Percentiles rank a stretch among this genome's conserved stretches.
Conservation (phyloP, 2,797 vertebrate species). For the Lepus townsendii region DNA sequence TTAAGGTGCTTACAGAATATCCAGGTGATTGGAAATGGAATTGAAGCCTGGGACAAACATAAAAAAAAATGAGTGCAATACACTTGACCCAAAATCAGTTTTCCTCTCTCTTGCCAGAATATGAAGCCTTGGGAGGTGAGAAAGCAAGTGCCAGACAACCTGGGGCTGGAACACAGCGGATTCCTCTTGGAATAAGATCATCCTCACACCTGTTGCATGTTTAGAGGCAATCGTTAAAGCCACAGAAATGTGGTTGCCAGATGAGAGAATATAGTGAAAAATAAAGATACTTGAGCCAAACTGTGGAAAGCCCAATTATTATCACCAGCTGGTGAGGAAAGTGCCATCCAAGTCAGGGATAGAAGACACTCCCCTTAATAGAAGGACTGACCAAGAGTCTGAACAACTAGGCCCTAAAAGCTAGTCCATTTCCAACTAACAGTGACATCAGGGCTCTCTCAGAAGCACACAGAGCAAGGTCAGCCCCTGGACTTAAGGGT, state of each 20-base stretch:
- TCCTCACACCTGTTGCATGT: conserved; percentile 59
- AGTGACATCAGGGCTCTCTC: background rate
- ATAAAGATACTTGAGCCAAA: conserved; percentile 66
- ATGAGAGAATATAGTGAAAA: conserved; percentile 58
- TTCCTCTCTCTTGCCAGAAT: conserved; percentile 73
- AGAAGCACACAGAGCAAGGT: background rate
- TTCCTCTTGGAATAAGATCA: conserved; percentile 68
- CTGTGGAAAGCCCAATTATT: conserved; percentile 66
- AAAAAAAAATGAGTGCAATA: conserved; percentile 44
- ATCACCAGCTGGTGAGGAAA: conserved; percentile 12
- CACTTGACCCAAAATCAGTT: conserved; percentile 58
- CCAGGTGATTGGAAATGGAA: conserved; percentile 26
- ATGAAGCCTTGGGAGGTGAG: conserved; percentile 67
- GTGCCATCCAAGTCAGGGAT: background rate
- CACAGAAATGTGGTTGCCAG: conserved; percentile 31
- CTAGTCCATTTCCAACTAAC: background rate
- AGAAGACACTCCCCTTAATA: background rate
- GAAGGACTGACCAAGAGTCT: background rate
- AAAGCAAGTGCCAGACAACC: conserved; percentile 58
- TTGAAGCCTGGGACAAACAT: background rate
- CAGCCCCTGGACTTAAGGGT: background rate
- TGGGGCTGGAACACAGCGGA: conserved; percentile 55
- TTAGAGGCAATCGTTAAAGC: conserved; percentile 58
- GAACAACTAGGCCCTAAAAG: background rate
- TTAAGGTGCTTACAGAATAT: background rate